Evolutionary conservation across 2,888 invertebrate genomes (phyloP), one percentile per base, ranked within the genome.

Genomic region (Ptychoptera contaminata): DNA sequence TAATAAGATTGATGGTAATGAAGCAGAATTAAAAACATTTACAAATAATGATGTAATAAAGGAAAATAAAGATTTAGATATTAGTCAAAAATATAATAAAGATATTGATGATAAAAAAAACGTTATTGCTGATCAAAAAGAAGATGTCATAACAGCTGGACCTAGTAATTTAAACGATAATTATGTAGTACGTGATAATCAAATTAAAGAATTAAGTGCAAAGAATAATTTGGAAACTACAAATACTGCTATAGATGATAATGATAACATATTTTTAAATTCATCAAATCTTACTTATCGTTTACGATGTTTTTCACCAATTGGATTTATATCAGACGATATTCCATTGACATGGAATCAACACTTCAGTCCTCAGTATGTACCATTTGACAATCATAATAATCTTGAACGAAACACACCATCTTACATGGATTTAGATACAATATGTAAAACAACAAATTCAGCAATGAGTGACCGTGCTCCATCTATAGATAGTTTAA

Each of bases 401-500:
- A 60, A 58, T 14, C 23, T 7, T 23, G 23, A 23, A 23, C 3
- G 23, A 23, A 23, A 23, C 23, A 23, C 23, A 5, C 23, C 23
- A 23, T 64, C 62, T 48, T 65, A 65, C 45, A 54, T 65, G 40
- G 65, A 65, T 52, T 51, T 65, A 49, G 65, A 65, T 51, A 49
- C 61, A 8, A 23, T 23, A 23, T 64, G 60, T 42, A 65, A 65
- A 56, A 56, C 34, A 31, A 32, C 16, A 8, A 42, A 37, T 42
- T 38, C 37, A 29, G 40, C 38, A 16, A 42, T 40, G 34, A 43
- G 39, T 40, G 45, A 46, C 11, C 43, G 49, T 8, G 45, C 50
- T n/a, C 43, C 46, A 39, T 61, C 61, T 8, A 62, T 65, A 3
- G 67, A 68, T 46, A 72, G 72, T 53, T 65, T 85, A 40, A 82